These are phyloP conservation scores for Tetrao urogallus DNA, from an alignment of 2,113 vertebrate species.

Conservation along the genomic window DNA sequence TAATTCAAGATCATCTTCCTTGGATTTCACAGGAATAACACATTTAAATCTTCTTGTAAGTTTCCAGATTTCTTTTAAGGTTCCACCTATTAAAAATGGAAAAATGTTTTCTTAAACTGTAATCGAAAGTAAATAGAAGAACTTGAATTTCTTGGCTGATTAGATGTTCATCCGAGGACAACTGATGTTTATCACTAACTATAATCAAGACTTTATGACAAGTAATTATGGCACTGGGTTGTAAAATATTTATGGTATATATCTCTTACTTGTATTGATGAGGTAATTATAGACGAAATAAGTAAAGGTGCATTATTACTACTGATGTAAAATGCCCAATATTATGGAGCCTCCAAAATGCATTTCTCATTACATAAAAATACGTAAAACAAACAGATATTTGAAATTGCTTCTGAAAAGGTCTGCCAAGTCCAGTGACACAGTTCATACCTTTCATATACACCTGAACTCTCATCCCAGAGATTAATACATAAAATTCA, in stretches of 20 bases:
- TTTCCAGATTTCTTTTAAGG: constrained; percentile 79
- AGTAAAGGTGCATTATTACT: not conserved
- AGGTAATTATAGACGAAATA: not conserved
- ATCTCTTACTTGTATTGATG: not conserved
- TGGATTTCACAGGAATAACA: constrained; percentile 86
- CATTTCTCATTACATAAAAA: not conserved
- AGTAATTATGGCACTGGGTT: not conserved
- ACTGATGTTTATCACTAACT: not conserved
- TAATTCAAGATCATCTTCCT: constrained; percentile 76
- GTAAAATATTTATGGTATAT: not conserved
- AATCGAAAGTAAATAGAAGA: not conserved
- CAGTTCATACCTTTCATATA: not conserved
- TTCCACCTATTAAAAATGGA: constrained; percentile 79
- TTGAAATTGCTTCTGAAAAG: not conserved
- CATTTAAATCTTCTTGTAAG: constrained; percentile 81
- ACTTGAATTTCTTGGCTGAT: not conserved
- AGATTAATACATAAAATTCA: not conserved
- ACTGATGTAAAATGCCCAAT: not conserved
- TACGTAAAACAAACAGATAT: not conserved
- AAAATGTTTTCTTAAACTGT: not conserved
- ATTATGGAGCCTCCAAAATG: not conserved
- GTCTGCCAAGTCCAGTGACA: not conserved
- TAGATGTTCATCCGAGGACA: not conserved
- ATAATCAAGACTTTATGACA: not conserved
- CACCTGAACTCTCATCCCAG: not conserved